These are phyloP conservation scores for Dendrolimus punctatus DNA, from an alignment of 1,140 invertebrate species.

Conservation along the genomic window DNA sequence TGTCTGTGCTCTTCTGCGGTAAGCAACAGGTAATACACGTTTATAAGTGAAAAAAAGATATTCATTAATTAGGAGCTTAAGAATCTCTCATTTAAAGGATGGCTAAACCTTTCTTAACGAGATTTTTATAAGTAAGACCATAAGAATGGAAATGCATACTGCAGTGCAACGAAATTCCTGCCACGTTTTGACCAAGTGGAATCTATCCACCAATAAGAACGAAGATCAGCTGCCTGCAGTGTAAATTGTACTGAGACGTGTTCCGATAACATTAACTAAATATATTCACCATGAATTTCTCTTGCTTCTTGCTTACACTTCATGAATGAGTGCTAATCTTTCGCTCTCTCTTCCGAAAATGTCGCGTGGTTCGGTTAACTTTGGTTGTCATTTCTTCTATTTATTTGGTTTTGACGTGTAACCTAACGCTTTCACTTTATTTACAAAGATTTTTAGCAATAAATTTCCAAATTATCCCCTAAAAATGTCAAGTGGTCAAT, in stretches of 20 bases:
- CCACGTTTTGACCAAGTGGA: slow-evolving; percentile 68
- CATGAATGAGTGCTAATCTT: too few relatives aligned
- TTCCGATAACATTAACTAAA: background rate
- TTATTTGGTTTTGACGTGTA: slow-evolving; percentile 65
- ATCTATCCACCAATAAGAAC: slow-evolving; percentile 45
- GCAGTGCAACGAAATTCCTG: slow-evolving; percentile 30
- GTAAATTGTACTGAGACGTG: slow-evolving; percentile 18
- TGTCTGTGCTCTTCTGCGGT: too few relatives aligned
- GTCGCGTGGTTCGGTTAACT: background rate
- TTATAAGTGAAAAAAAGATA: too few relatives aligned
- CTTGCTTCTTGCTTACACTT: too few relatives aligned
- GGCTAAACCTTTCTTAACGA: too few relatives aligned
- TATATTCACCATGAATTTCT: too few relatives aligned
- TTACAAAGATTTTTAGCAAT: slow-evolving; percentile 43
- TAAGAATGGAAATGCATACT: slow-evolving; percentile 3
- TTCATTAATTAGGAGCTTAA: too few relatives aligned
- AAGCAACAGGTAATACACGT: too few relatives aligned
- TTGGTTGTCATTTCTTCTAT: slow-evolving; percentile 41
- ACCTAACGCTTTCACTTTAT: slow-evolving; percentile 52
- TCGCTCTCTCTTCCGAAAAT: background rate
- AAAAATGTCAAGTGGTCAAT: slow-evolving; percentile 78
- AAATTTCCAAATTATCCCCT: slow-evolving; percentile 25
- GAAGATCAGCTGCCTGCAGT: slow-evolving; percentile 11
- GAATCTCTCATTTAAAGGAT: too few relatives aligned
- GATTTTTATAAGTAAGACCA: too few relatives aligned